Evolutionary conservation across 2,888 invertebrate genomes (phyloP), one percentile per base, ranked within the genome.

Genomic region (Dysmachus trigonus): DNA sequence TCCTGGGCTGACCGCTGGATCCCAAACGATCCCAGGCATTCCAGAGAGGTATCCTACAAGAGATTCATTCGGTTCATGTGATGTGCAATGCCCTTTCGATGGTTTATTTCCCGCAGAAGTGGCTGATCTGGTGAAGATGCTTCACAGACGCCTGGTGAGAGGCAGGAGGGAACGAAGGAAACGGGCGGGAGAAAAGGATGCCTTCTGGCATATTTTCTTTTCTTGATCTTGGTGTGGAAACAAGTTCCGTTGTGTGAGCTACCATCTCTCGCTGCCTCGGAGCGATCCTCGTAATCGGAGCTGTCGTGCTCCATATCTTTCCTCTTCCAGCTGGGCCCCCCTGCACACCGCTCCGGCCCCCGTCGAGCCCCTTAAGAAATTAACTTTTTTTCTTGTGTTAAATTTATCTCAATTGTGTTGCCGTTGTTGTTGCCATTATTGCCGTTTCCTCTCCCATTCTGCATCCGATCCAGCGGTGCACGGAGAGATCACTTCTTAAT

Each of bases 201-300:
- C 85, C 85, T 77, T 62, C 76, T 53, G 85, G 77, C 53, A 85
- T 77, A 77, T 85, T 62, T 76, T 77, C 77, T 77, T 41, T 76
- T 53, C 22, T 62, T 77, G 77, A 85, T 74, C 85, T 47, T 47
- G 51, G 30, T 15, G 72, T 82, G 15, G 72, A 84, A 85, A 85
- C 85, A 85, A 85, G 85, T 74, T 85, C 74, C 74, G 74, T 85
- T 85, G 47, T 85, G 74, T 85, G 73, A 74, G 85, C 74, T 85
- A 85, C 74, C 85, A 85, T 85, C 76, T 76, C 74, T 51, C 51
- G 74, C n/a, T 72, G 72, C 83, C 83, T 41, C 15, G 15, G 38
- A 85, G 41, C 71, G 76, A 85, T 77, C 62, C 35, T 38, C 27
- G 27, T 62, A 62, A 85, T 85, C 71, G 35, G 38, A 22, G 62